phyloP scores from a whole-genome alignment of 2,113 vertebrate species.

The Malaclemys terrapin region DNA sequence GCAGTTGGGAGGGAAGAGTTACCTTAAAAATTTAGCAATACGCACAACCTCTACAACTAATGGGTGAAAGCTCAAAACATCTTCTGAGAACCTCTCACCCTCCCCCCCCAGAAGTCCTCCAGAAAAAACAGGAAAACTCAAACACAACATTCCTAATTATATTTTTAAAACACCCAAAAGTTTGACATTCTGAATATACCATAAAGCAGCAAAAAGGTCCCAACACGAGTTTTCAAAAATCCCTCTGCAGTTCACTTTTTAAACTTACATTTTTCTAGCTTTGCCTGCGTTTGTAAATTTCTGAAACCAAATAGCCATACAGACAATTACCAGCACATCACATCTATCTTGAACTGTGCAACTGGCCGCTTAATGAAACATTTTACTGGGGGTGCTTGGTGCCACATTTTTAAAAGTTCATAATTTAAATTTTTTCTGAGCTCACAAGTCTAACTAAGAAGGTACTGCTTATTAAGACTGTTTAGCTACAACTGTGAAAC shows the following conservation, averaged over 20 bases:
- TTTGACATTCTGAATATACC: neutral
- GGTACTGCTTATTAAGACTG: neutral
- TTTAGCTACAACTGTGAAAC: neutral
- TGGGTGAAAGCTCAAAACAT: neutral
- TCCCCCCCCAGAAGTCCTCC: neutral
- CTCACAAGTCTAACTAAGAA: neutral
- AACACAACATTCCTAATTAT: neutral
- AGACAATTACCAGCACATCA: neutral
- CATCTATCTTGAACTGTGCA: neutral
- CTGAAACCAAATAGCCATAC: neutral
- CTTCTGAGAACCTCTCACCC: neutral
- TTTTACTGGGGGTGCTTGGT: neutral
- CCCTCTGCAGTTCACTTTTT: neutral
- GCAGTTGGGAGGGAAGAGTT: neutral
- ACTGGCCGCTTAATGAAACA: neutral
- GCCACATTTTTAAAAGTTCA: neutral
- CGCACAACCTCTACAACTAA: neutral
- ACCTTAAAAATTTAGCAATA: neutral
- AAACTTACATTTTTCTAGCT: neutral
- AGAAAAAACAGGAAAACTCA: neutral
- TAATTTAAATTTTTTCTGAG: neutral
- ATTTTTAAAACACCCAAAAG: neutral
- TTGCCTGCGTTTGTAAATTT: neutral
- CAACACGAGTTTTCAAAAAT: neutral
- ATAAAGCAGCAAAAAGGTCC: neutral